Evolutionary conservation across 2,113 vertebrate genomes (phyloP).

Genomic region (Regulus satrapa): DNA sequence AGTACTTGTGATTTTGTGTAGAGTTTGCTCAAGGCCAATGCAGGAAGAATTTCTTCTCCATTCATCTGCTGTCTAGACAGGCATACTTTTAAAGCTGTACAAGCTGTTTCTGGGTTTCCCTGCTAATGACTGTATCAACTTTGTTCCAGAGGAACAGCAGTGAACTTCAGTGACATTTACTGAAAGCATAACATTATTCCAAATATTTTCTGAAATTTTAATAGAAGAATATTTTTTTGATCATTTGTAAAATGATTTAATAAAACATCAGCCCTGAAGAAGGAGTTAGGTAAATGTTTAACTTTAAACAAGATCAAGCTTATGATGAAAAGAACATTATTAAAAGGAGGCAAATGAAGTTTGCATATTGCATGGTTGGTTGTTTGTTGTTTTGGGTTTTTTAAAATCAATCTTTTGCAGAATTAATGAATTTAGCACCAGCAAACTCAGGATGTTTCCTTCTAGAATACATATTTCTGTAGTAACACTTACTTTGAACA

Average conservation of each 20-base stretch:
- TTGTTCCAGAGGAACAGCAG: background rate
- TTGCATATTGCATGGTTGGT: background rate
- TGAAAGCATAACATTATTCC: background rate
- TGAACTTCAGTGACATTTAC: background rate
- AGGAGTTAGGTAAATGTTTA: background rate
- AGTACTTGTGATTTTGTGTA: background rate
- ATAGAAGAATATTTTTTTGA: background rate
- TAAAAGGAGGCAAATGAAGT: background rate
- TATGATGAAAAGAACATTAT: background rate
- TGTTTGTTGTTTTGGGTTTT: background rate
- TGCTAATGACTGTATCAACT: background rate
- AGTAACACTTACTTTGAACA: background rate
- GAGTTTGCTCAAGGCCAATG: slow-evolving; percentile 12
- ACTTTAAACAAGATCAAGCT: background rate
- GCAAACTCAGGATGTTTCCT: background rate
- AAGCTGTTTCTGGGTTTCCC: slow-evolving; percentile 33
- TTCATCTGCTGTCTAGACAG: slow-evolving; percentile 61
- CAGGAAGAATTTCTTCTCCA: slow-evolving; percentile 10
- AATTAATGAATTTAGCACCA: background rate
- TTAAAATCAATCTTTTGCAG: background rate
- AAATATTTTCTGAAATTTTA: background rate
- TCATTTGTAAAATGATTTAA: background rate
- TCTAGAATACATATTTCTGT: background rate
- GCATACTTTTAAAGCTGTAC: slow-evolving; percentile 26
- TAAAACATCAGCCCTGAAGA: background rate